Evolutionary conservation across 2,888 invertebrate genomes (phyloP).

Genomic region (Brassicogethes aeneus): DNA sequence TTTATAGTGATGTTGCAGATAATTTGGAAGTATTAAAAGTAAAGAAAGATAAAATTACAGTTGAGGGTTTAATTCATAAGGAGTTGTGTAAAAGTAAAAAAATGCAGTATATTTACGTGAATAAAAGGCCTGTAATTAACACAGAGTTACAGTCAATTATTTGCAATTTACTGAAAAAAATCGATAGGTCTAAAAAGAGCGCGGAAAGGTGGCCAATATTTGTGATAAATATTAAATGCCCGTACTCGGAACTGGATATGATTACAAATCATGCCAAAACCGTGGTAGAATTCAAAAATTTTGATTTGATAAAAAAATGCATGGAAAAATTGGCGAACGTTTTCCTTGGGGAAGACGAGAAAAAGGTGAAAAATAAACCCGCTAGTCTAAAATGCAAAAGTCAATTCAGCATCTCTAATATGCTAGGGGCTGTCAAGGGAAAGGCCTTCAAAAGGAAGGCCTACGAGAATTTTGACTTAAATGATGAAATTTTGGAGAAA

Average conservation of each 20-base stretch:
- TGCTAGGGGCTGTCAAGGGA: slow-evolving; percentile 38
- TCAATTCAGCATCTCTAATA: slow-evolving; percentile 32
- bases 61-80: slow-evolving; percentile 50
- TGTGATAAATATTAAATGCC: slow-evolving; percentile 48
- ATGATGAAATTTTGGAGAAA: too few relatives aligned
- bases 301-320: slow-evolving; percentile 38
- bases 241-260: slow-evolving; percentile 43
- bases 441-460: slow-evolving; percentile 39
- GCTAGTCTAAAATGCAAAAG: slow-evolving; percentile 15
- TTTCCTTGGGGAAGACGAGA: slow-evolving; percentile 30
- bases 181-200: slow-evolving; percentile 6
- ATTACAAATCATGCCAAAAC: slow-evolving; percentile 44
- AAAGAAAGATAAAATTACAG: slow-evolving; percentile 41
- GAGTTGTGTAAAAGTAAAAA: slow-evolving; percentile 39
- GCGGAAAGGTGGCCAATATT: slow-evolving; percentile 35
- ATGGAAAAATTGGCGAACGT: slow-evolving; percentile 35
- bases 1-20: slow-evolving; percentile 41
- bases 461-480: too few relatives aligned
- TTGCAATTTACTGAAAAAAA: slow-evolving; percentile 31
- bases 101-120: slow-evolving; percentile 57
- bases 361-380: slow-evolving; percentile 19
- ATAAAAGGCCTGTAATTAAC: slow-evolving; percentile 48
- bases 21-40: slow-evolving; percentile 37
- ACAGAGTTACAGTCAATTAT: slow-evolving; percentile 44
- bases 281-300: slow-evolving; percentile 46